phyloP scores from a whole-genome alignment of 2,888 invertebrate species.

The Dicycla oo region DNA sequence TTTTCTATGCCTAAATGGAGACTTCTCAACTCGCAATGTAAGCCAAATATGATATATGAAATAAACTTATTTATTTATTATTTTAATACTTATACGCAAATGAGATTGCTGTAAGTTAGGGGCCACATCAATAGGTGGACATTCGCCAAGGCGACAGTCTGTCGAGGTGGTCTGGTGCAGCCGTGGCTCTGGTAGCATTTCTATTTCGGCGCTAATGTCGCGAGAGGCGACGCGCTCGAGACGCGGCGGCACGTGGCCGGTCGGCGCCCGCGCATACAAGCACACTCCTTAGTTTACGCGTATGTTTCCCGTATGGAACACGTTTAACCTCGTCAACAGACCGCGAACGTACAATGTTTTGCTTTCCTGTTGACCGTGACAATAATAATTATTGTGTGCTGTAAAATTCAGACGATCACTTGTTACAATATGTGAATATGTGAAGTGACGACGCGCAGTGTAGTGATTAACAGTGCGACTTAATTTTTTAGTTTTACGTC shows the following conservation, averaged over 20 bases:
- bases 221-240: conserved; percentile 69
- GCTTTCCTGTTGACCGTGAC: conserved; percentile 49
- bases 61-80: no score
- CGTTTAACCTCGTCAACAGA: conserved; percentile 72
- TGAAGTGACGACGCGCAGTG: conserved; percentile 47
- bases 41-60: no score
- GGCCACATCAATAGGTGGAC: conserved; percentile 25
- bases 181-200: conserved; percentile 75
- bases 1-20: no score
- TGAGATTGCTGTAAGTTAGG: conserved; percentile 4
- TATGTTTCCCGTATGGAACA: conserved; percentile 78
- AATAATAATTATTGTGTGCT: conserved; percentile 53
- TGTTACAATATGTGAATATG: conserved; percentile 41
- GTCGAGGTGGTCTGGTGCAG: conserved; percentile 64
- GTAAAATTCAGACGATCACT: conserved; percentile 41
- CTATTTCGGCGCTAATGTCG: conserved; percentile 86
- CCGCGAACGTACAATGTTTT: conserved; percentile 59
- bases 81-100: conserved; percentile 42
- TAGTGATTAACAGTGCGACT: conserved; percentile 9
- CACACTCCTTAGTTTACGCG: conserved; percentile 82
- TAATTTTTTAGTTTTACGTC: conserved; percentile 11
- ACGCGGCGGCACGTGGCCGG: conserved; percentile 73
- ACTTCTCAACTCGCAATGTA: no score
- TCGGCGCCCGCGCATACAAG: conserved; percentile 75
- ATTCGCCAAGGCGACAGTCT: conserved; percentile 65